phyloP scores from a whole-genome alignment of 2,888 invertebrate genomes.

The Cataglyphis cursor region DNA sequence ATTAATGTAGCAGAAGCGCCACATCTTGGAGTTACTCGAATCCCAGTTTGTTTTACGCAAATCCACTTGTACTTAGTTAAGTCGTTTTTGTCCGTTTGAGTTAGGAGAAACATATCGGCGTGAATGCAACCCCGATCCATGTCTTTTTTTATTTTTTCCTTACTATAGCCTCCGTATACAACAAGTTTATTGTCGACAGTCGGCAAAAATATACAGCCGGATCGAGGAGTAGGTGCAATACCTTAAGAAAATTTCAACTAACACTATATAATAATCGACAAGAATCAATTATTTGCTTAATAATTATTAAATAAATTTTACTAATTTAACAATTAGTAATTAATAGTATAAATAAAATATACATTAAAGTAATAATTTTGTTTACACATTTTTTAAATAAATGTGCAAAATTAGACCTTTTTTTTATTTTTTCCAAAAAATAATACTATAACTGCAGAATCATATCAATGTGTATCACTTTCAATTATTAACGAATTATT shows the following conservation, averaged over 20 bases:
- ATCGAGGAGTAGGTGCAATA: constrained; percentile 92
- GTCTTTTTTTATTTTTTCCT: constrained; percentile 91
- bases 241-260: constrained; percentile 84
- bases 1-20: constrained; percentile 91
- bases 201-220: constrained; percentile 93
- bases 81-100: constrained; percentile 89
- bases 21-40: constrained; percentile 89
- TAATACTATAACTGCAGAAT: no score
- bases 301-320: background rate
- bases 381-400: no score
- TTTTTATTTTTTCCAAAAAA: no score
- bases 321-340: no score
- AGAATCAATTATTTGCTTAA: no score
- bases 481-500: no score
- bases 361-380: no score
- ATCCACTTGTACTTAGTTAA: constrained; percentile 92
- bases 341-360: no score
- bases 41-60: constrained; percentile 90
- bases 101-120: constrained; percentile 91
- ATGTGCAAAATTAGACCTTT: no score
- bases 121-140: constrained; percentile 91
- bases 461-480: no score
- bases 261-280: no score
- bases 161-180: constrained; percentile 93
- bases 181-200: constrained; percentile 90